Base-by-base conservation (phyloP, 2,888 invertebrate genomes). In the Apotomis betuletana region DNA sequence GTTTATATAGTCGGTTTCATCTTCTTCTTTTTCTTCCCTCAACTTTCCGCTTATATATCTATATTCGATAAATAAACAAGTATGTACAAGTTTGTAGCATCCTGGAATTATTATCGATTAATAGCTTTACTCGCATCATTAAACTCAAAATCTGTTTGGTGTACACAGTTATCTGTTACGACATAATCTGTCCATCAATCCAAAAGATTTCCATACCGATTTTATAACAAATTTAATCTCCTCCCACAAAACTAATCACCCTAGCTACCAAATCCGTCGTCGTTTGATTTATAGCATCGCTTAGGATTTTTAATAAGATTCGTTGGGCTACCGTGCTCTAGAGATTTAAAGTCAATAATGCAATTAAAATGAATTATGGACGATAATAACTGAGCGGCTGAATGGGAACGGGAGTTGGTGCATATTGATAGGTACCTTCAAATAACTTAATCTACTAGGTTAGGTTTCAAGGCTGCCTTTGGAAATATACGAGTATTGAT, bases 311-410 rank as follows among this genome's bases (percentile, higher is more conserved):
- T 70, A 74, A 70, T 70, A 70, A 59, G 62, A 62, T 58, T 57
- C 65, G 71, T 69, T 70, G 67, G 65, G 80, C 82, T 81, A 78
- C 81, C 75, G 78, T 76, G 72, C 76, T 77, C 74, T 73, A 69
- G 69, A 78, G 78, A 82, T 82, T 82, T 67, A 64, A 70, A 73
- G 60, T 76, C 78, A 80, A 80, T 81, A 79, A 77, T 81, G 78
- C 77, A 74, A 81, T 83, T 79, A 80, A 73, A 61, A 75, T 80
- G 77, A 81, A 79, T 70, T 77, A 80, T 76, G 75, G 69, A 67
- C 36, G 54, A 63, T 69, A 74, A 68, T 63, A 68, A 59, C 36
- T 36, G 46, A 64, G 64, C 38, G 55, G 59, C 46, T 67, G 59
- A 58, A 58, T 58, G 58, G 54, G 58, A 62, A 46, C 58, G 10